Conservation (phyloP, 35 echinoderm and acorn worm species). For the Heliocidaris erythrogramma region DNA sequence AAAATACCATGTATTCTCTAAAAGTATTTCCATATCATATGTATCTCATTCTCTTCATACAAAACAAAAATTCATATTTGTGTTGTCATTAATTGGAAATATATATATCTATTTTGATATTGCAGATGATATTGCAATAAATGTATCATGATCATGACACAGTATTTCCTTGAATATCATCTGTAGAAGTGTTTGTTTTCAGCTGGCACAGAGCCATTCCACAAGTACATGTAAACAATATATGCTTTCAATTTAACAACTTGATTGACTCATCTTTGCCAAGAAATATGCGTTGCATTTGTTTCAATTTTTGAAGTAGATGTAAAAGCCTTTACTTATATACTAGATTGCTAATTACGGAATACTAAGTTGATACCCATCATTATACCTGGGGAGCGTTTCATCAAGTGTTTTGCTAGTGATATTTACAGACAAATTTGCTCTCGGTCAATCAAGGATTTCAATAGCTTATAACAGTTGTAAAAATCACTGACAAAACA, state of each 20-base stretch:
- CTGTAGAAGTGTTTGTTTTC: background rate
- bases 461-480: too few species aligned
- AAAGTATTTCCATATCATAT: too few species aligned
- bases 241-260: background rate
- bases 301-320: background rate
- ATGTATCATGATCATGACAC: background rate
- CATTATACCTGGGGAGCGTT: too few species aligned
- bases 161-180: background rate
- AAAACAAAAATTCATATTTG: background rate
- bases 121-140: background rate
- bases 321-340: too few species aligned
- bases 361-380: too few species aligned
- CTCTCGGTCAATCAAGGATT: too few species aligned
- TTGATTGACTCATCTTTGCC: background rate
- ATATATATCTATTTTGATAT: constrained; percentile 6
- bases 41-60: too few species aligned
- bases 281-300: background rate
- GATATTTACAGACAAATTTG: too few species aligned
- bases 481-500: too few species aligned
- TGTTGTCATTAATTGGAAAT: background rate
- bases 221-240: background rate
- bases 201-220: background rate
- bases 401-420: too few species aligned
- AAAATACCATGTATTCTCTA: background rate
- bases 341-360: too few species aligned